These are phyloP conservation scores for Chloromyia formosa DNA, from an alignment of 2,888 invertebrate species.

Conservation along the genomic window DNA sequence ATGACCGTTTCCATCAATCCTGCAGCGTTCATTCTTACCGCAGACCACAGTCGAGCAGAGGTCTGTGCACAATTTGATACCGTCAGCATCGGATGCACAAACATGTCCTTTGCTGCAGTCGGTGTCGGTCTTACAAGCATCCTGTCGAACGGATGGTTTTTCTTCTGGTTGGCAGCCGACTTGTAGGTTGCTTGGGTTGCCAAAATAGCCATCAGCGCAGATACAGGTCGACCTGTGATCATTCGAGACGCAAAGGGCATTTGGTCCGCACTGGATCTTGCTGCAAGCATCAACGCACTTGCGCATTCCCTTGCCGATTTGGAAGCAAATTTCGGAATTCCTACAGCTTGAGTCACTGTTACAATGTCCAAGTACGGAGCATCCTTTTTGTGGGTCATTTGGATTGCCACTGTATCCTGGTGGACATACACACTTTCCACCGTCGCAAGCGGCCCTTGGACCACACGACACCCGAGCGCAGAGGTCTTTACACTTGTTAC, in stretches of 20 bases:
- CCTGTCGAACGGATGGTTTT: constrained; percentile 65
- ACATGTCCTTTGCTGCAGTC: constrained; percentile 79
- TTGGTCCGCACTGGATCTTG: constrained; percentile 89
- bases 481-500: constrained; percentile 77
- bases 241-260: constrained; percentile 84
- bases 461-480: constrained; percentile 83
- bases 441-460: constrained; percentile 81
- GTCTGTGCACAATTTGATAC: constrained; percentile 76
- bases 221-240: constrained; percentile 87
- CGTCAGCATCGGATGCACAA: constrained; percentile 73
- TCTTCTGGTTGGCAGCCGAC: constrained; percentile 81
- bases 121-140: constrained; percentile 72
- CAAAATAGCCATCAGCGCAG: constrained; percentile 82
- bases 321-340: constrained; percentile 87
- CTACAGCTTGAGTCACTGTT: constrained; percentile 83
- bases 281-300: constrained; percentile 89
- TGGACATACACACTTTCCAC: constrained; percentile 81
- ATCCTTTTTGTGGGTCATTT: constrained; percentile 74
- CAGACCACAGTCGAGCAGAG: constrained; percentile 84
- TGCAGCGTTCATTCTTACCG: constrained; percentile 83
- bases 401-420: constrained; percentile 82
- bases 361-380: constrained; percentile 79
- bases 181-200: constrained; percentile 82
- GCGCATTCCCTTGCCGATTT: constrained; percentile 77
- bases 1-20: constrained; percentile 71